phyloP scores from a whole-genome alignment of 2,113 vertebrate species.

The Chauna torquata region DNA sequence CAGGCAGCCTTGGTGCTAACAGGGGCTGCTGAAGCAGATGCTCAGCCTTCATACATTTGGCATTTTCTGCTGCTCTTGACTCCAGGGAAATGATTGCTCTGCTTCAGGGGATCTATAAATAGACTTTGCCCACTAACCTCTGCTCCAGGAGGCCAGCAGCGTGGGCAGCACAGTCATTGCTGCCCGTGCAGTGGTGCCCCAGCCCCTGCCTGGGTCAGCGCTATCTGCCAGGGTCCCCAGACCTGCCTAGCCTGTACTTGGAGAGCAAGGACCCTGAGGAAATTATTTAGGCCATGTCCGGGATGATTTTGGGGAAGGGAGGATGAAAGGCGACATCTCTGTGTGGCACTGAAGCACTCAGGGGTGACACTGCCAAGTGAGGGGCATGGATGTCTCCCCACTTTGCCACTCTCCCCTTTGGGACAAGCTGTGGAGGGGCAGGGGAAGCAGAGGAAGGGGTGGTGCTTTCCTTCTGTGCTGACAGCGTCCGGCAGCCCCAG shows the following conservation, averaged over 20 bases:
- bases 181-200: neutral
- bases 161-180: neutral
- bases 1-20: neutral
- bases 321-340: neutral
- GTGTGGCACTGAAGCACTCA: neutral
- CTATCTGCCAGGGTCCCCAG: neutral
- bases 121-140: constrained; percentile 3
- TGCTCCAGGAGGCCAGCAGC: neutral
- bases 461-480: neutral
- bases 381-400: neutral
- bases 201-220: neutral
- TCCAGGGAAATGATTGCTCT: constrained; percentile 27
- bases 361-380: neutral
- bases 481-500: neutral
- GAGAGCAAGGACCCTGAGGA: neutral
- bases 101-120: constrained; percentile 31
- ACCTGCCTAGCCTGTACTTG: neutral
- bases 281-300: neutral
- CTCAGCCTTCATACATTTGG: neutral
- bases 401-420: neutral
- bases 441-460: neutral
- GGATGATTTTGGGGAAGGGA: neutral
- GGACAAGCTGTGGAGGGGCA: neutral
- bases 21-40: neutral
- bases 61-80: constrained; percentile 10